Evolutionary conservation across 2,888 invertebrate genomes (phyloP).

Genomic region (Antheraea yamamai): DNA sequence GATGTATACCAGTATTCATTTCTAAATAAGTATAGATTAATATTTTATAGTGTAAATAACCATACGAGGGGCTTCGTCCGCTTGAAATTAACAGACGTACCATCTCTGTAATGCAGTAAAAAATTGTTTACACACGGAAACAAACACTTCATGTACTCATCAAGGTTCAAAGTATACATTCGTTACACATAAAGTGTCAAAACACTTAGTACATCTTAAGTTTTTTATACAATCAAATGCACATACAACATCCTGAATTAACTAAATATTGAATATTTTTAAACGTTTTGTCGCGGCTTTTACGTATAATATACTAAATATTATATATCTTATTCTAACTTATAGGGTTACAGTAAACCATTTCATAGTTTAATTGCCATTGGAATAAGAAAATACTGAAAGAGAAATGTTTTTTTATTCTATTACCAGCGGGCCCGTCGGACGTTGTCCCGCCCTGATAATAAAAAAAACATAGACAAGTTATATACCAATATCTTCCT

Average conservation of each 20-base stretch:
- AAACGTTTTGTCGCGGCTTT: background rate
- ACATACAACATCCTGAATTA: background rate
- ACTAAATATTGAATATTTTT: background rate
- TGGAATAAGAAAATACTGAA: no score
- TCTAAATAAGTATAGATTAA: background rate
- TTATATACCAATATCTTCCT: no score
- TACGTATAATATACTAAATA: no score
- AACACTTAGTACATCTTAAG: background rate
- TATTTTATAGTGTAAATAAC: background rate
- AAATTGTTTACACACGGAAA: background rate
- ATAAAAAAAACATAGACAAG: no score
- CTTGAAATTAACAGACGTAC: background rate
- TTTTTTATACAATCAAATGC: background rate
- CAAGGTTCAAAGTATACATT: background rate
- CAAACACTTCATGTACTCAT: background rate
- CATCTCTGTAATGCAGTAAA: background rate
- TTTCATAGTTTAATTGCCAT: no score
- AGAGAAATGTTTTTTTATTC: no score
- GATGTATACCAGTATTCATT: no score
- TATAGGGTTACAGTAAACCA: no score
- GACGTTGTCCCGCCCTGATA: no score
- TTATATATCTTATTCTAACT: no score
- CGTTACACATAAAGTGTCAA: background rate
- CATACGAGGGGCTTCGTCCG: background rate
- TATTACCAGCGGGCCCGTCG: no score